Percentiles rank a stretch among this genome's conserved stretches.
phyloP scores from a whole-genome alignment of 1,140 invertebrate species.

The Carposina sasakii region DNA sequence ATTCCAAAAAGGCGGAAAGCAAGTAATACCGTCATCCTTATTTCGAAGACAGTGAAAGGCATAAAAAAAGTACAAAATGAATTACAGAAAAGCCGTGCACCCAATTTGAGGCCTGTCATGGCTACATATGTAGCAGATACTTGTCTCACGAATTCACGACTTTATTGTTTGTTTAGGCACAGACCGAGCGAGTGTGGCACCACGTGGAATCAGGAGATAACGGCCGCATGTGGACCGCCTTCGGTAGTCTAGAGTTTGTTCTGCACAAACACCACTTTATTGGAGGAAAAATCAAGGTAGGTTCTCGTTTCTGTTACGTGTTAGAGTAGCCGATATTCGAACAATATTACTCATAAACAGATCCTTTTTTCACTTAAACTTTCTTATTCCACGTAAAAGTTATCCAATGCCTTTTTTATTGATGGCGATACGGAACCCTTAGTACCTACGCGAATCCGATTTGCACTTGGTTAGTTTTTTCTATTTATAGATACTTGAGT shows the following conservation, averaged over 20 bases:
- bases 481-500: too few relatives aligned
- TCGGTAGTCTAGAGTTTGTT: conserved; percentile 67
- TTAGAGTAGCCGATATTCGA: conserved; percentile 3
- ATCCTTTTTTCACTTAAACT: neutral
- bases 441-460: too few relatives aligned
- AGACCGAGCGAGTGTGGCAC: conserved; percentile 50
- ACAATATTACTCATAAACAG: conserved; percentile 5
- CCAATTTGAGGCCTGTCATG: too few relatives aligned
- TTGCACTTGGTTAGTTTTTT: too few relatives aligned
- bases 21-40: too few relatives aligned
- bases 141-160: neutral
- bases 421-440: too few relatives aligned
- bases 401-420: too few relatives aligned
- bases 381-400: conserved; percentile 5
- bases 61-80: too few relatives aligned
- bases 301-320: conserved; percentile 11
- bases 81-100: too few relatives aligned
- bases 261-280: conserved; percentile 71
- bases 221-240: conserved; percentile 50
- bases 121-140: too few relatives aligned
- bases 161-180: conserved; percentile 39
- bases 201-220: conserved; percentile 45
- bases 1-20: too few relatives aligned
- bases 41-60: too few relatives aligned
- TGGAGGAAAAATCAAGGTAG: conserved; percentile 68